Evolutionary conservation across 2,888 invertebrate genomes (phyloP), one percentile per base, ranked within the genome.

Genomic region (Cetonia aurata): DNA sequence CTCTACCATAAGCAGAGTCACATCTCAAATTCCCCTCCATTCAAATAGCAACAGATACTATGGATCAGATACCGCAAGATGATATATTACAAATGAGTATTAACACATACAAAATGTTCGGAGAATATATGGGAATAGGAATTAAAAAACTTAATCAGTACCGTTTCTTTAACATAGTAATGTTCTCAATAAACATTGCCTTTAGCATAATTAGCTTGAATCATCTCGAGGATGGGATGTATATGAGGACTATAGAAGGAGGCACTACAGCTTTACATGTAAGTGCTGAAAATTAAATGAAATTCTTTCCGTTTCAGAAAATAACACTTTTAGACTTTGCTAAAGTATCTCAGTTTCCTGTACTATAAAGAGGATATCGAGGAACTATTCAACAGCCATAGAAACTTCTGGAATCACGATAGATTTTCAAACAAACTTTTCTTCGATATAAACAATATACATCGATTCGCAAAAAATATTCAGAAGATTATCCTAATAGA

Each of bases 281-380:
- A 42, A 42, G 62, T 62, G 13, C 13, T 33, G 1, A 33, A 10
- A 12, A n/a, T 37, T 37, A 9, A 17, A 1, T 12, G 10, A 1
- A 6, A 25, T 50, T 33, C 19, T 4, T 17, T 37, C 15, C n/a
- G 8, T 59, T 37, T 4, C 3, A 3, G 46, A 12, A 41, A 42
- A 2, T 37, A 1, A 19, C 17, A 42, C 6, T 12, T 69, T 1
- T 53, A 69, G 69, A 44, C 42, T 33, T 44, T 62, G n/a, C 15
- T 62, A 31, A 69, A 69, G 33, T 69, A 69, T 55, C 19, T 62
- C 8, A 13, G 52, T 17, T 69, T 69, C 52, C 13, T 69, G 6
- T 69, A 62, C 31, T 60, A 69, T 10, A 69, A 60, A 17, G 4
- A 41, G 10, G 44, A 69, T 31, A 42, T 69, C 3, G 33, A 31